Evolutionary conservation across 1,140 invertebrate species (phyloP), one percentile per base, ranked within the genome.

Genomic region (Euborellia annulipes): DNA sequence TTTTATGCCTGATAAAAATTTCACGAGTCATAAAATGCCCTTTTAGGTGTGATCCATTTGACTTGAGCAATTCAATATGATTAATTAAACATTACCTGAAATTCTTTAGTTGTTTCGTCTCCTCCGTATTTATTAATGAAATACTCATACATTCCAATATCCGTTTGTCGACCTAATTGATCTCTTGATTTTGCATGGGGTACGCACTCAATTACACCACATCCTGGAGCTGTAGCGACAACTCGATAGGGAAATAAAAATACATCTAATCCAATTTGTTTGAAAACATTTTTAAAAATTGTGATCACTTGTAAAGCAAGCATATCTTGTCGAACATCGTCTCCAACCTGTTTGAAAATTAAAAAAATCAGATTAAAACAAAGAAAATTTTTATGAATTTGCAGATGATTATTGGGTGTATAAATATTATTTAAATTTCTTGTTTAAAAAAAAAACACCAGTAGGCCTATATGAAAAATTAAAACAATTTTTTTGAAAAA

Each of bases 181-280:
- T 98, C 94, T 17, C 96, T 71, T 0, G 94, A 98, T 63, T 96
- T 97, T 2, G 94, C 92, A 68, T 98, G 85, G 13, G 95, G 95
- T 22, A 99, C 94, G 65, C 95, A 98, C 65, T 99, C 95, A 58
- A 99, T 99, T 0, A 99, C 95, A 49, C 95, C 95, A 69, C 93
- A 97, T 54, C 96, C 96, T 14, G 96, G 94, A 45, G 88, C 85
- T 36, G 95, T 99, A n/a, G 96, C 95, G n/a, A 99, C 93, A 11
- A 99, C 96, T 58, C 92, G 74, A 64, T 99, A 99, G 2, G 96
- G 96, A 62, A 91, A 97, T 21, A 99, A 65, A 54, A 86, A 98
- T 18, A 98, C 67, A 60, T 98, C 91, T 9, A 99, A 65, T 2
- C 92, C 92, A 41, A 92, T 85, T 69, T 92, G 85, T 58, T 95